Evolutionary conservation across 2,888 invertebrate genomes (phyloP), one percentile per base, ranked within the genome.

Genomic region (Alloplasta piceator): DNA sequence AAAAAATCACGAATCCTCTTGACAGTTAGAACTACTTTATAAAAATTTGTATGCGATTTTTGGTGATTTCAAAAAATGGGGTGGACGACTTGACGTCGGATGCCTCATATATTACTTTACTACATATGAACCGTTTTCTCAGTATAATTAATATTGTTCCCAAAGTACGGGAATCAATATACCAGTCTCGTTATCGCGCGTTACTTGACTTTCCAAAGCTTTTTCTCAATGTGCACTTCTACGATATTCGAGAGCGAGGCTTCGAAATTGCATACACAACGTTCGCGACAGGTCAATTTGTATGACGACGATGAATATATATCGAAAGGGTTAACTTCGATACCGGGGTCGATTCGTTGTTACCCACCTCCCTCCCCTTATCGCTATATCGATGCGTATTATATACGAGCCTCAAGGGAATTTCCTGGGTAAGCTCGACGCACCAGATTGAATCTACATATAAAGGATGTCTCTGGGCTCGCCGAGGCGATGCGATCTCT

Each of bases 371-470:
- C 68, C 67, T 66, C 71, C 67, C 64, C 56, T 77, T 67, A 55
- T 79, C n/a, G 16, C 38, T 39, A 56, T 75, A 67, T 77, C 75
- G 73, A 68, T 74, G 61, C 73, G 78, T 76, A 82, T 80, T 83
- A 82, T 78, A 80, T 41, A 61, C 58, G 80, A 78, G 68, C 60
- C 80, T 76, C 70, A 6, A 52, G 76, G 71, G 80, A 68, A 80
- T 80, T 79, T 72, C 16, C 76, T 55, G 60, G 26, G 70, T 71
- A 60, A 74, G 71, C 77, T 74, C 61, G 66, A 68, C 77, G 55
- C 74, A 74, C 71, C 52, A 77, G 84, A 84, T 84, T 82, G 74
- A 84, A 84, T 84, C 79, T 82, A 71, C 84, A 84, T 84, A 83
- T 76, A 83, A 80, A 80, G 83, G 83, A 78, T 56, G 80, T 66